Percentiles rank a stretch among this genome's conserved stretches.
Evolutionary conservation across 2,797 vertebrate genomes (phyloP).

Genomic region (Australoheros facetus): DNA sequence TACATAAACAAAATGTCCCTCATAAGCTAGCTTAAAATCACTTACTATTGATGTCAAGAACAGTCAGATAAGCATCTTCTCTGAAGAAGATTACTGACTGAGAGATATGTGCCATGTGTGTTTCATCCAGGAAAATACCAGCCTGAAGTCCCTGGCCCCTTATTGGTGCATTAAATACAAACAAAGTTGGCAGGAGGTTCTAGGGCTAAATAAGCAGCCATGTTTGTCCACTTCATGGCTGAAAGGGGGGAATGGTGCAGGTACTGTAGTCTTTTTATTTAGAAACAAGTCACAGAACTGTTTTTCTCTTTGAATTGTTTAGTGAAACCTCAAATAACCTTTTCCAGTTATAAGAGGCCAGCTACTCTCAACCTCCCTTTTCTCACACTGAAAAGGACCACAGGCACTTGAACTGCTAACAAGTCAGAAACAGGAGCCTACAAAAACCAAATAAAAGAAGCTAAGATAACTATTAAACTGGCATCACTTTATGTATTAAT

Average conservation of each 20-base stretch:
- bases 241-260: neutral
- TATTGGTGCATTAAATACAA: neutral
- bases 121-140: neutral
- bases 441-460: neutral
- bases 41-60: neutral
- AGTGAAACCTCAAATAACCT: neutral
- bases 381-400: neutral
- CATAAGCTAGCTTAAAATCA: neutral
- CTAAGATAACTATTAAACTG: neutral
- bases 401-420: neutral
- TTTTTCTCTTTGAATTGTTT: neutral
- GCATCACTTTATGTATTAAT: too few relatives aligned
- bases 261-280: neutral
- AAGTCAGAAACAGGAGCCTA: neutral
- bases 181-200: neutral
- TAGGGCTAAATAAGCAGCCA: neutral
- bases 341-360: neutral
- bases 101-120: neutral
- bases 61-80: neutral
- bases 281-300: neutral
- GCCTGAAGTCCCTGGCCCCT: neutral
- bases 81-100: neutral
- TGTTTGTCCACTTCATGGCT: too few relatives aligned
- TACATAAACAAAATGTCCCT: neutral
- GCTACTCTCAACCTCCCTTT: neutral